These are phyloP conservation scores for Cetoscarus ocellatus DNA, from an alignment of 2,797 vertebrate genomes.

Conservation along the genomic window DNA sequence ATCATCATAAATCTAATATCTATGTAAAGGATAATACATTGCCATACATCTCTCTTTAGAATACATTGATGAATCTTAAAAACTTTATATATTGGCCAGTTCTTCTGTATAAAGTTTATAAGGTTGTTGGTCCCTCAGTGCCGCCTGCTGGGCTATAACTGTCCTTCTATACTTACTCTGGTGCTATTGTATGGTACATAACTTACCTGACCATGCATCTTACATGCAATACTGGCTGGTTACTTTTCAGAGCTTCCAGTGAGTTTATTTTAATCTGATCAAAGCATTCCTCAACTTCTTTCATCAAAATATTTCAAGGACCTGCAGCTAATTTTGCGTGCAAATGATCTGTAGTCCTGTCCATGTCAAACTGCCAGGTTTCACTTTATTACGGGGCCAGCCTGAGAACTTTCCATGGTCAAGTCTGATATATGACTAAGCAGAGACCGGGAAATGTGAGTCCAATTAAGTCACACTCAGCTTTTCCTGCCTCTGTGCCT, in stretches of 20 bases:
- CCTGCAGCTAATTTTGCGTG: neutral
- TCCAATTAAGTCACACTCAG: slow-evolving; percentile 72
- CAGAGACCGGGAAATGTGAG: slow-evolving; percentile 75
- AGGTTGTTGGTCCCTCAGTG: slow-evolving; percentile 23
- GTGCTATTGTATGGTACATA: neutral
- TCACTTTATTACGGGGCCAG: slow-evolving; percentile 23
- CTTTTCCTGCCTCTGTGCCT: slow-evolving; percentile 71
- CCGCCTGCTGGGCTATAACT: slow-evolving; percentile 62
- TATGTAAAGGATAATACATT: too few relatives aligned
- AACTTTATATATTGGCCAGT: too few relatives aligned
- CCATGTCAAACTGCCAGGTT: slow-evolving; percentile 1
- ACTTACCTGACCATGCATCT: neutral
- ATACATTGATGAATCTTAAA: too few relatives aligned
- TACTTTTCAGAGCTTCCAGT: neutral
- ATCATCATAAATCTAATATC: too few relatives aligned
- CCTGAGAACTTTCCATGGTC: slow-evolving; percentile 65
- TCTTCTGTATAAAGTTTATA: neutral
- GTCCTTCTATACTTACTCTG: neutral
- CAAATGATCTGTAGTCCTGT: neutral
- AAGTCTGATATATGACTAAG: slow-evolving; percentile 75
- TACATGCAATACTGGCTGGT: neutral
- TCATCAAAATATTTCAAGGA: neutral
- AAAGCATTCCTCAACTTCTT: neutral
- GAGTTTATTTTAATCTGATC: neutral
- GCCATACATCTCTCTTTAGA: too few relatives aligned